These are phyloP conservation scores for Latheticus oryzae DNA, from an alignment of 2,888 invertebrate species.

Conservation along the genomic window DNA sequence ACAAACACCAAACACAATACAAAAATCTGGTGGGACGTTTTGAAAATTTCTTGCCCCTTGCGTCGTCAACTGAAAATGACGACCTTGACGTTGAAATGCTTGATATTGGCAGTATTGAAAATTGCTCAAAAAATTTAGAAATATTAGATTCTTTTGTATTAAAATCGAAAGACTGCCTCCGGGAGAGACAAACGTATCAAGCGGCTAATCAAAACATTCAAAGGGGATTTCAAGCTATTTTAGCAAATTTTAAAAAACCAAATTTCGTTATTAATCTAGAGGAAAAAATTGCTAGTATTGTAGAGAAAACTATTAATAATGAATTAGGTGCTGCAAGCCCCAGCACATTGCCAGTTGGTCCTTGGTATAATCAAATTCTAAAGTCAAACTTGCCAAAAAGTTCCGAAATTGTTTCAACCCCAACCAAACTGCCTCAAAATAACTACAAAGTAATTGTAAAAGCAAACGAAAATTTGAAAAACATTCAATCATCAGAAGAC, in stretches of 20 bases:
- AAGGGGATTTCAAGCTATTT: background rate
- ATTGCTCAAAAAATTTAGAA: background rate
- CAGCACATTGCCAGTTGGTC: background rate
- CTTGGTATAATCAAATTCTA: slow-evolving; percentile 2
- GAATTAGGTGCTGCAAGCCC: slow-evolving; percentile 1
- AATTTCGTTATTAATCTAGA: background rate
- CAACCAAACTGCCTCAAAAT: slow-evolving; percentile 1
- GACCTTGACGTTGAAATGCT: background rate
- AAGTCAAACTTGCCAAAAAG: slow-evolving; percentile 2
- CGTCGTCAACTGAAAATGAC: background rate
- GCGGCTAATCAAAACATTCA: slow-evolving; percentile 2
- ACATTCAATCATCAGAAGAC: slow-evolving; percentile 3
- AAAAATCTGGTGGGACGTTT: too few species aligned
- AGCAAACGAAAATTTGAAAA: background rate
- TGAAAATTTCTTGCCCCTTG: background rate
- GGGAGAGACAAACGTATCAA: background rate
- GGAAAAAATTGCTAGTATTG: background rate
- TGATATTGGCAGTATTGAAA: background rate
- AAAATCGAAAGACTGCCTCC: background rate
- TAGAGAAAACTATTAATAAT: background rate
- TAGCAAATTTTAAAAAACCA: background rate
- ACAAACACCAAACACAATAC: too few species aligned
- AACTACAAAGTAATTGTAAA: slow-evolving; percentile 2
- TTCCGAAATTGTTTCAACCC: background rate
- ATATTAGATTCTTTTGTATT: background rate